These are phyloP conservation scores for Petrocephalus microphthalmus DNA, from an alignment of 2,113 vertebrate species.

Conservation along the genomic window DNA sequence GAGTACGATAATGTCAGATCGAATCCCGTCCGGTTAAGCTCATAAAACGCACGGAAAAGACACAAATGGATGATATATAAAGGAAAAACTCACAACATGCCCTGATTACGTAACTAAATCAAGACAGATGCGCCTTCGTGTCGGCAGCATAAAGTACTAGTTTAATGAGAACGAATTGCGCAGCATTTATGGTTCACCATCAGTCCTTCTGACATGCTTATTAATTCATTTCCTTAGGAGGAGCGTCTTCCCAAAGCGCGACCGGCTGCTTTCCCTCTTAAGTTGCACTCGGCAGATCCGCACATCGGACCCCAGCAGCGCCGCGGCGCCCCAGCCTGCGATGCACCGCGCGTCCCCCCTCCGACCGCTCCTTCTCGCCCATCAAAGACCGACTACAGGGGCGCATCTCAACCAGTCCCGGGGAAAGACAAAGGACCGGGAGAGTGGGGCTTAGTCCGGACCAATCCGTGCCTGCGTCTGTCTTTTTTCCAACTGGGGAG, in stretches of 20 bases:
- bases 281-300: background rate
- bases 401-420: constrained; percentile 27
- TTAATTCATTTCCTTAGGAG: background rate
- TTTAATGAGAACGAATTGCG: background rate
- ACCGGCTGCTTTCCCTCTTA: background rate
- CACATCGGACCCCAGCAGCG: background rate
- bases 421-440: constrained; percentile 22
- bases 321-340: background rate
- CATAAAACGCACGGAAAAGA: background rate
- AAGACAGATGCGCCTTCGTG: background rate
- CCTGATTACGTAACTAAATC: background rate
- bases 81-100: background rate
- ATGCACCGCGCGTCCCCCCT: background rate
- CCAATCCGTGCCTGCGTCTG: constrained; percentile 37
- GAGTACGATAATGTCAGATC: background rate
- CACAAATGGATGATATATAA: background rate
- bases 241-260: background rate
- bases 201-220: background rate
- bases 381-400: constrained; percentile 23
- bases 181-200: background rate
- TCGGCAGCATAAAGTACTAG: background rate
- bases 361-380: background rate
- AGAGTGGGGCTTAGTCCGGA: constrained; percentile 31
- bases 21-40: background rate
- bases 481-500: constrained; percentile 23